phyloP scores from a whole-genome alignment of 2,888 invertebrate genomes.

The Invenusta paracnida region DNA sequence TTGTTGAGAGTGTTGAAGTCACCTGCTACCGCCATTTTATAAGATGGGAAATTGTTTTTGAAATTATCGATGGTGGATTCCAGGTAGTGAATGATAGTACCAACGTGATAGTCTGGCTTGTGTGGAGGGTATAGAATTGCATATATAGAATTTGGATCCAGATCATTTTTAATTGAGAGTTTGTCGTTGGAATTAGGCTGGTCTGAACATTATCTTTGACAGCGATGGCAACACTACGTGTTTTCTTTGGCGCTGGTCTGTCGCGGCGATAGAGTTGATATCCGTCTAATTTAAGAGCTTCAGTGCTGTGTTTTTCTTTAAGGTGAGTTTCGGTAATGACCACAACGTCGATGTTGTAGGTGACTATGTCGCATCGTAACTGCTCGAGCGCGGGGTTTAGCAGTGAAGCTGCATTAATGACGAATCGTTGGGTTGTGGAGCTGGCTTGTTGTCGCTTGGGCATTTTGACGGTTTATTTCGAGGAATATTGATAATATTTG shows the following conservation, averaged over 20 bases:
- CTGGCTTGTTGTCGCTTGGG: background rate
- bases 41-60: slow-evolving; percentile 2
- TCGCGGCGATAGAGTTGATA: slow-evolving; percentile 14
- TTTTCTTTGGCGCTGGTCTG: slow-evolving; percentile 7
- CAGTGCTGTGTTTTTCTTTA: slow-evolving; percentile 5
- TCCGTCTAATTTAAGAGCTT: slow-evolving; percentile 19
- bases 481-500: background rate
- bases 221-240: background rate
- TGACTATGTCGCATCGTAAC: slow-evolving; percentile 8
- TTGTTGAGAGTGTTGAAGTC: slow-evolving; percentile 17
- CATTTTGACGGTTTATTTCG: background rate
- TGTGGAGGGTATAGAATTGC: background rate
- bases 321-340: slow-evolving; percentile 19
- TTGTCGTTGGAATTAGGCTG: slow-evolving; percentile 23
- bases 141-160: slow-evolving; percentile 4
- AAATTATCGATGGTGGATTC: background rate
- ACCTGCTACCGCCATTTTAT: background rate
- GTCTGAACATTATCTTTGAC: slow-evolving; percentile 21
- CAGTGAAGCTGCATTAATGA: background rate
- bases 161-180: background rate
- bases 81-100: slow-evolving; percentile 14
- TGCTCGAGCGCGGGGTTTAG: slow-evolving; percentile 10
- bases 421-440: background rate
- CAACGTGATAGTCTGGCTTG: background rate
- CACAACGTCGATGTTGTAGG: slow-evolving; percentile 19